Conservation (phyloP, 2,113 vertebrate genomes). For the Lophochroa leadbeateri region DNA sequence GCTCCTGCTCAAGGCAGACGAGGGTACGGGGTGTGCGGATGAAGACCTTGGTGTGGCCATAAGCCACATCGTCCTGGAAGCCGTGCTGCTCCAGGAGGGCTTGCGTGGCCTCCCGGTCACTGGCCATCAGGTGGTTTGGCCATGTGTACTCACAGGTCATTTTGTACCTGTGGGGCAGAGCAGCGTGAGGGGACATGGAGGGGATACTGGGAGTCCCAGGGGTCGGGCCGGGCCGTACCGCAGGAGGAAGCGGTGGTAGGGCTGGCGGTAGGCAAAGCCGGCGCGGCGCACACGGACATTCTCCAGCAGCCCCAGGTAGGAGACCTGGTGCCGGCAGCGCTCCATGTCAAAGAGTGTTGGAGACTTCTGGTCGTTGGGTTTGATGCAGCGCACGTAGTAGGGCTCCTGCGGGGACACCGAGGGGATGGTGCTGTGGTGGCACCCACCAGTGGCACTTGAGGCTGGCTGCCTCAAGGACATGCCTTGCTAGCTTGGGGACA, state of each 20-base stretch:
- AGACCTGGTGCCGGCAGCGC: conserved; percentile 94
- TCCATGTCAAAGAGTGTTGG: conserved; percentile 91
- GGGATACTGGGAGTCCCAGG: accelerated
- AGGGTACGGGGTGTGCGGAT: conserved; percentile 87
- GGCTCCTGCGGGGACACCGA: conserved; percentile 82
- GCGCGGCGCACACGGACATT: conserved; percentile 93
- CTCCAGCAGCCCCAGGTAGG: conserved; percentile 94
- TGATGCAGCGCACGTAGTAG: conserved; percentile 97
- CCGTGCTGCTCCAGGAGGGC: conserved; percentile 88
- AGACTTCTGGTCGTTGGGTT: conserved; percentile 96
- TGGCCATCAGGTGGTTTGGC: conserved; percentile 92
- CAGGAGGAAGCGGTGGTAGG: conserved; percentile 87
- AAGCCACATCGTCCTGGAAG: conserved; percentile 88
- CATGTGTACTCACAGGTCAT: conserved; percentile 98
- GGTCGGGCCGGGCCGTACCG: conserved; percentile 61
- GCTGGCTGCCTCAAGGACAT: background rate
- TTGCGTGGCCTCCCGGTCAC: conserved; percentile 82
- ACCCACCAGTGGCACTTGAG: accelerated
- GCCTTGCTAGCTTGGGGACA: background rate
- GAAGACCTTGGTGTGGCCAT: conserved; percentile 89
- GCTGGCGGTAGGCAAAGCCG: conserved; percentile 94
- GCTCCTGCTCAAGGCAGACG: conserved; percentile 85
- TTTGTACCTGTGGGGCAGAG: conserved; percentile 81
- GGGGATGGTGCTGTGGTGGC: background rate
- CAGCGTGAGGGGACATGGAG: accelerated